Conservation (phyloP, 2,797 vertebrate genomes). For the Hippopotamyrus pictus region DNA sequence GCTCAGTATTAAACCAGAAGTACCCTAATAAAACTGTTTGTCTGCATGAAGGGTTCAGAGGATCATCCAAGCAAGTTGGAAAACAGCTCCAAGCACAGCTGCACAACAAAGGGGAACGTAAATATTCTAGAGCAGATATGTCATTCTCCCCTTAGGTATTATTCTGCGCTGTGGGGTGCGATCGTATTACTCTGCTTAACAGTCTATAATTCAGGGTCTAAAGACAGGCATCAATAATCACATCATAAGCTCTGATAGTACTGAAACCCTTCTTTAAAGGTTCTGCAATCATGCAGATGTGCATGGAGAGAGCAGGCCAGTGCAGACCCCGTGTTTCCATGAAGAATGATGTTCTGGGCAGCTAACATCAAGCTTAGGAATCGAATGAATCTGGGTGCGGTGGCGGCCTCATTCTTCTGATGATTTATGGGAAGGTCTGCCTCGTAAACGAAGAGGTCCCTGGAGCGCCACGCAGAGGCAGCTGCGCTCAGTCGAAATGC, state of each 20-base stretch:
- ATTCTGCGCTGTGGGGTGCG: neutral
- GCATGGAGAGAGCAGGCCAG: neutral
- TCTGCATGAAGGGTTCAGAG: neutral
- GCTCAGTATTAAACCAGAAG: neutral
- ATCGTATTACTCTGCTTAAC: neutral
- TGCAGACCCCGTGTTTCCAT: neutral
- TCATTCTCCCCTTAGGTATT: neutral
- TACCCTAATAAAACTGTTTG: neutral
- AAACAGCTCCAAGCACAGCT: neutral
- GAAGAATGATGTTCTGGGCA: neutral
- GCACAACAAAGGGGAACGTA: neutral
- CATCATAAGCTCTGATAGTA: neutral
- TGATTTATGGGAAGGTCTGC: constrained; percentile 2
- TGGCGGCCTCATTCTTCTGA: neutral
- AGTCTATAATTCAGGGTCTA: neutral
- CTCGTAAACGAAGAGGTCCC: neutral
- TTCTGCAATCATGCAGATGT: neutral
- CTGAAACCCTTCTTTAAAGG: neutral
- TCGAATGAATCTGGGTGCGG: neutral
- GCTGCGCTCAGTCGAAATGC: neutral
- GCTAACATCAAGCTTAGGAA: neutral
- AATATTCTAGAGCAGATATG: neutral
- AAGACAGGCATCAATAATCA: constrained; percentile 3
- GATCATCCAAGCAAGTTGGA: neutral
- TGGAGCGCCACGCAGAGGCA: neutral